Evolutionary conservation across 2,113 vertebrate species (phyloP).

Genomic region (Carassius carassius): DNA sequence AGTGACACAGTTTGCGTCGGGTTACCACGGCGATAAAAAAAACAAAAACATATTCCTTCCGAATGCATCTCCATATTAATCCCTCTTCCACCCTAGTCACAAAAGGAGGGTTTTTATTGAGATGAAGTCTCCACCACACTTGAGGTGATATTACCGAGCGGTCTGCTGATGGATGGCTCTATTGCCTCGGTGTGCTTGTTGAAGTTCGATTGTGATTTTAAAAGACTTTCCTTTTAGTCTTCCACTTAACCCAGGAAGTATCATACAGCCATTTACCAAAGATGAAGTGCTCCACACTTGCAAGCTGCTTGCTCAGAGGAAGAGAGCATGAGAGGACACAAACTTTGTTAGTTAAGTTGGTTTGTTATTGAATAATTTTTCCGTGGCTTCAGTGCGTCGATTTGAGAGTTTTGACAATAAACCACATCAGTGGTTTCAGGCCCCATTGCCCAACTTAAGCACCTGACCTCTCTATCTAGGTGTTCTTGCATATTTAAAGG

Average conservation of each 20-base stretch:
- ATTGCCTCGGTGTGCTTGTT: slow-evolving; percentile 36
- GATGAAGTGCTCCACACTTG: slow-evolving; percentile 13
- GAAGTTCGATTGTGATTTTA: slow-evolving; percentile 51
- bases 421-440: neutral
- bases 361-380: neutral
- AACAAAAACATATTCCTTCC: slow-evolving; percentile 46
- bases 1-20: slow-evolving; percentile 61
- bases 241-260: slow-evolving; percentile 34
- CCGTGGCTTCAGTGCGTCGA: neutral
- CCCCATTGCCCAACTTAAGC: neutral
- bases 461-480: neutral
- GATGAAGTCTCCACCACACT: slow-evolving; percentile 53
- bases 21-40: slow-evolving; percentile 53
- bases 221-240: slow-evolving; percentile 42
- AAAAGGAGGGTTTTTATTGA: slow-evolving; percentile 53
- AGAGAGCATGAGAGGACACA: slow-evolving; percentile 4
- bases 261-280: slow-evolving; percentile 35
- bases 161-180: slow-evolving; percentile 50
- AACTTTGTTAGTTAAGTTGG: neutral
- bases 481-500: too few relatives aligned
- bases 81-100: slow-evolving; percentile 42
- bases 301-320: slow-evolving; percentile 11
- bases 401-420: neutral
- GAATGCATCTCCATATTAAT: slow-evolving; percentile 62
- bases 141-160: slow-evolving; percentile 50